Evolutionary conservation across 2,888 invertebrate genomes (phyloP).

Genomic region (Idaea straminata): DNA sequence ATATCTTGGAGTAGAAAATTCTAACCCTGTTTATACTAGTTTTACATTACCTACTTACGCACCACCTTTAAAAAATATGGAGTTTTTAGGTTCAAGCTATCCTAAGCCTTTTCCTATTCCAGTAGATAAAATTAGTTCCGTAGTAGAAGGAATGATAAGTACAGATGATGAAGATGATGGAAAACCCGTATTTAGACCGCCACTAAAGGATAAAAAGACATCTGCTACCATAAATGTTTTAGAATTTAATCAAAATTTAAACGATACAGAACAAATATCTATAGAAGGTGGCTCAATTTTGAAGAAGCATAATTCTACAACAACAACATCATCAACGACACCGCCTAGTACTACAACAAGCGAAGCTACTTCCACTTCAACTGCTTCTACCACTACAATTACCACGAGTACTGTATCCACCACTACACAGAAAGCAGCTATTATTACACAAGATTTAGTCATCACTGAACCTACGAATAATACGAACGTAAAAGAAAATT

Average conservation of each 20-base stretch:
- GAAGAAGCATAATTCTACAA: constrained; percentile 55
- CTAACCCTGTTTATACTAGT: constrained; percentile 82
- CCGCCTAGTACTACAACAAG: constrained; percentile 27
- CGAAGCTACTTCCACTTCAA: constrained; percentile 31
- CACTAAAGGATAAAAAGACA: constrained; percentile 73
- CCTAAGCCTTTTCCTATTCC: constrained; percentile 85
- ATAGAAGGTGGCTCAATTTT: constrained; percentile 72
- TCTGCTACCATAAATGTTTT: constrained; percentile 66
- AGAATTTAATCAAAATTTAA: constrained; percentile 55
- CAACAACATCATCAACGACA: constrained; percentile 26
- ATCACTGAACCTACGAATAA: constrained; percentile 27
- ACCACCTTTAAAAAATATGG: constrained; percentile 80
- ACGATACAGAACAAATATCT: constrained; percentile 63
- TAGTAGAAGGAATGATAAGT: constrained; percentile 52
- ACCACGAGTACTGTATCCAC: constrained; percentile 22
- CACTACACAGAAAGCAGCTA: constrained; percentile 25
- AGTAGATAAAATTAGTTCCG: constrained; percentile 81
- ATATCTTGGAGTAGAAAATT: constrained; percentile 57
- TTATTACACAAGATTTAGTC: constrained; percentile 24
- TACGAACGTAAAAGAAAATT: constrained; percentile 51
- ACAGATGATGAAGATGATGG: constrained; percentile 57
- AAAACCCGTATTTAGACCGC: constrained; percentile 67
- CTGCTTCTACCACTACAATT: constrained; percentile 23
- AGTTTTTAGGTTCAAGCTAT: constrained; percentile 81
- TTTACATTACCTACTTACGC: constrained; percentile 84